Percentiles rank a stretch among this genome's conserved stretches.
Conservation (phyloP, 2,888 invertebrate species). For the Epinotia ramella region DNA sequence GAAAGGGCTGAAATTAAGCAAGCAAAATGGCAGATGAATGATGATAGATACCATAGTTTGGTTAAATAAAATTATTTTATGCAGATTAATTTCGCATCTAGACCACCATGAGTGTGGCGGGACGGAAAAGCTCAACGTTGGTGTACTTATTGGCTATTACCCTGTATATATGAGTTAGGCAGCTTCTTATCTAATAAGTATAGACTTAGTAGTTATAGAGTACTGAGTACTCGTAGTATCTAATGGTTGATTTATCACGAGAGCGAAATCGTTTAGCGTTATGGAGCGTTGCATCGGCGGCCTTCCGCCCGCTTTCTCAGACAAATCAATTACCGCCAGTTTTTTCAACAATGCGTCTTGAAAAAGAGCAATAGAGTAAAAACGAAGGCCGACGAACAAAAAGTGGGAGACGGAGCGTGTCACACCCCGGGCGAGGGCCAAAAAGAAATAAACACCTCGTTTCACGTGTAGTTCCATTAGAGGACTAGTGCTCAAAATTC, state of each 20-base stretch:
- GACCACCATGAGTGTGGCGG: too few relatives aligned
- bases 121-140: too few relatives aligned
- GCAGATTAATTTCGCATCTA: too few relatives aligned
- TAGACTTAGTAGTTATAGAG: neutral
- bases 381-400: constrained; percentile 20
- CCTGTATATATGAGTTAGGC: too few relatives aligned
- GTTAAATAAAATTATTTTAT: too few relatives aligned
- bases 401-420: constrained; percentile 22
- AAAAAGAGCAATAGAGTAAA: constrained; percentile 25
- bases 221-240: too few relatives aligned
- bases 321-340: constrained; percentile 45
- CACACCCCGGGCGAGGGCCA: neutral
- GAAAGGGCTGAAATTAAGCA: too few relatives aligned
- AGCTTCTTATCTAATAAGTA: neutral
- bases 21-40: too few relatives aligned
- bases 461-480: neutral
- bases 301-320: constrained; percentile 49
- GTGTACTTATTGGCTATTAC: too few relatives aligned
- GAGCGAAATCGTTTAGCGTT: constrained; percentile 12
- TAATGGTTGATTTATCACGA: neutral
- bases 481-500: neutral
- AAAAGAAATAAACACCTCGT: constrained; percentile 7
- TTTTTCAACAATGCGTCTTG: constrained; percentile 38
- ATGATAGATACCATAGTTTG: too few relatives aligned
- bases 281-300: constrained; percentile 28